These are phyloP conservation scores for Lophotis ruficrista DNA, from an alignment of 2,113 vertebrate species.

Conservation along the genomic window DNA sequence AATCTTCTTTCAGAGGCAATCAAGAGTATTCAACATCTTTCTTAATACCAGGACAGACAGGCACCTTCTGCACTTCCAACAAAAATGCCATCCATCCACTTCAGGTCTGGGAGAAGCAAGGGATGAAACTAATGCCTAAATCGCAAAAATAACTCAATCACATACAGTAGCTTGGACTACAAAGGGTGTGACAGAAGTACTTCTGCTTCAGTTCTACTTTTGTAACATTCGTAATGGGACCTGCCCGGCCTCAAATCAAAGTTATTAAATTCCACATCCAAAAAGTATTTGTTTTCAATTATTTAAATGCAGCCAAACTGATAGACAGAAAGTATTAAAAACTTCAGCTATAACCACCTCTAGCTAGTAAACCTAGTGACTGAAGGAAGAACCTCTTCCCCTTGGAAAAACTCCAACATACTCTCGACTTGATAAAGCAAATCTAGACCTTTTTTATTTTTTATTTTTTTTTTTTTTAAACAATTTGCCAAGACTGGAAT, in stretches of 20 bases:
- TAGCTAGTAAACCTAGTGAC: background rate
- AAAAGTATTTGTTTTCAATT: background rate
- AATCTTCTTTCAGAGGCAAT: slow-evolving; percentile 16
- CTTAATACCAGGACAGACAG: background rate
- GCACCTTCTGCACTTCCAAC: background rate
- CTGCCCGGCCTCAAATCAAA: background rate
- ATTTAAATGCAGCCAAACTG: background rate
- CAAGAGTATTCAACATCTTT: background rate
- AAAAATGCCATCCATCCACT: background rate
- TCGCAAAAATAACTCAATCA: background rate
- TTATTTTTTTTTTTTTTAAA: slow-evolving; percentile 70
- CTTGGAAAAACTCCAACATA: slow-evolving; percentile 66
- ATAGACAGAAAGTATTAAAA: background rate
- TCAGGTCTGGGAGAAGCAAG: background rate
- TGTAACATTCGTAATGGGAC: background rate
- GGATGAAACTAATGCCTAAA: background rate
- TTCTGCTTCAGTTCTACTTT: background rate
- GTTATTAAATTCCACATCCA: background rate
- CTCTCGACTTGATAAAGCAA: slow-evolving; percentile 77
- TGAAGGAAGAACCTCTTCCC: background rate
- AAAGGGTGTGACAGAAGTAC: background rate
- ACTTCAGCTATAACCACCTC: background rate
- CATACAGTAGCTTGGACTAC: background rate
- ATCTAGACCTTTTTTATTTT: slow-evolving; percentile 79
- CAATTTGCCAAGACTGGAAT: slow-evolving; percentile 81